A percentile compares a stretch with the other conserved stretches of the same genome.
Conservation (phyloP, 2,797 vertebrate genomes). For the Cossypha polioptera region DNA sequence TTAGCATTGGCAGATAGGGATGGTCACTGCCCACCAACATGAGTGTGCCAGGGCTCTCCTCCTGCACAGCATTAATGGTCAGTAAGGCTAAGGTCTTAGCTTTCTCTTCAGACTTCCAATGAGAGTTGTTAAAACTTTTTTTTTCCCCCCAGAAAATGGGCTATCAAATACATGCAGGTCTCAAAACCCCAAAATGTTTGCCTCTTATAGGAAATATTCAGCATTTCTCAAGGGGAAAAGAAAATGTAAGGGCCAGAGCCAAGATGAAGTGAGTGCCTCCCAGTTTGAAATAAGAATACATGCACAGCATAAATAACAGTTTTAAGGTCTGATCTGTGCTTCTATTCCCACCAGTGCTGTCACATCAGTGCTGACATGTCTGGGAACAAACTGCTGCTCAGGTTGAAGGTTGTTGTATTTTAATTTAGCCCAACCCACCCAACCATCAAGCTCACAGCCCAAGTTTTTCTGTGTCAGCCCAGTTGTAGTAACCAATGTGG, state of each 20-base stretch:
- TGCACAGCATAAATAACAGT: not conserved
- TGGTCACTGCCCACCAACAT: not conserved
- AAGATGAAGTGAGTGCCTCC: not conserved
- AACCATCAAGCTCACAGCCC: not conserved
- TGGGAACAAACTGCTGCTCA: not conserved
- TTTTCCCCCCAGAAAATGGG: accelerated
- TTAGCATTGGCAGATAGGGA: not conserved
- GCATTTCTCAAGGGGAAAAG: not conserved
- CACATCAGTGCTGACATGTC: not conserved
- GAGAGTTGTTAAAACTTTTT: not conserved
- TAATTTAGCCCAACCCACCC: not conserved
- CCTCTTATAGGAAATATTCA: not conserved
- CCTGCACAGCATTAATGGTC: not conserved
- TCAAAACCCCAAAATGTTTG: not conserved
- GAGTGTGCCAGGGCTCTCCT: not conserved
- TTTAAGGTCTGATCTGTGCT: not conserved
- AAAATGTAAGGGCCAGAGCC: not conserved
- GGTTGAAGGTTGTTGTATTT: not conserved
- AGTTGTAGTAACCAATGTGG: not conserved
- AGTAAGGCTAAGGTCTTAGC: not conserved
- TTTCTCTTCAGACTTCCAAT: not conserved
- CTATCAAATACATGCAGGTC: not conserved
- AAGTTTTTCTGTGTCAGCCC: not conserved
- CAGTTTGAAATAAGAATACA: not conserved
- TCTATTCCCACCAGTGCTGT: not conserved